A percentile compares a stretch with the other conserved stretches of the same genome.
These are phyloP conservation scores for Etheostoma cragini DNA, from an alignment of 2,113 vertebrate species.

Conservation along the genomic window DNA sequence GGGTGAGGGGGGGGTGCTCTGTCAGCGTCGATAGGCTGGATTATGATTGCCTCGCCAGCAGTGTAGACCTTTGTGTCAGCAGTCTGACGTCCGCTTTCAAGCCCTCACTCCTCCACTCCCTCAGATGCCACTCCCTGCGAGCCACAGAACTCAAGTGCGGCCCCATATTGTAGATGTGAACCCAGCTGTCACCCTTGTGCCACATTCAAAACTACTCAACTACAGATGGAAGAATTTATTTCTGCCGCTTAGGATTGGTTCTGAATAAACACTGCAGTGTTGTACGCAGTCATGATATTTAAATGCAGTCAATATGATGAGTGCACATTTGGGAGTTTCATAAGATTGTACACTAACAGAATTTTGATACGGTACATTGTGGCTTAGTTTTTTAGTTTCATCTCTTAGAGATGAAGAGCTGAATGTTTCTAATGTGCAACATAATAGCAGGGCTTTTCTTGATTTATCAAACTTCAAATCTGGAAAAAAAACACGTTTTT, in stretches of 20 bases:
- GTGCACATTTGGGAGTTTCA: not conserved
- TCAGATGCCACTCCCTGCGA: constrained; percentile 44
- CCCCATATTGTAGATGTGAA: constrained; percentile 51
- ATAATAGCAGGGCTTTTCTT: too few relatives aligned
- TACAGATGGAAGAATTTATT: constrained; percentile 47
- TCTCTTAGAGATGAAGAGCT: not conserved
- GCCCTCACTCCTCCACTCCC: constrained; percentile 28
- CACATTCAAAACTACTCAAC: constrained; percentile 68
- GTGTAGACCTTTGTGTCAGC: constrained; percentile 72
- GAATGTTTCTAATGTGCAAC: not conserved
- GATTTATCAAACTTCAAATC: too few relatives aligned
- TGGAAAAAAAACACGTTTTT: too few relatives aligned
- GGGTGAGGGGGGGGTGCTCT: constrained; percentile 51
- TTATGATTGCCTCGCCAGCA: constrained; percentile 71
- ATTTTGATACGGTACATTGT: not conserved
- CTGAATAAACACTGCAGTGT: constrained; percentile 7
- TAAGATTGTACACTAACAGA: not conserved
- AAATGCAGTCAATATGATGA: not conserved
- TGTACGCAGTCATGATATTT: not conserved
- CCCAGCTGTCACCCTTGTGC: constrained; percentile 48
- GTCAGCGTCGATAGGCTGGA: constrained; percentile 73
- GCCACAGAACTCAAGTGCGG: constrained; percentile 43
- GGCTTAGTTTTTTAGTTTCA: not conserved
- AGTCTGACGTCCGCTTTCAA: constrained; percentile 57
- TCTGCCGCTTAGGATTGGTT: not conserved